Evolutionary conservation across 1,140 invertebrate genomes (phyloP).

Genomic region (Brachionus rubens): DNA sequence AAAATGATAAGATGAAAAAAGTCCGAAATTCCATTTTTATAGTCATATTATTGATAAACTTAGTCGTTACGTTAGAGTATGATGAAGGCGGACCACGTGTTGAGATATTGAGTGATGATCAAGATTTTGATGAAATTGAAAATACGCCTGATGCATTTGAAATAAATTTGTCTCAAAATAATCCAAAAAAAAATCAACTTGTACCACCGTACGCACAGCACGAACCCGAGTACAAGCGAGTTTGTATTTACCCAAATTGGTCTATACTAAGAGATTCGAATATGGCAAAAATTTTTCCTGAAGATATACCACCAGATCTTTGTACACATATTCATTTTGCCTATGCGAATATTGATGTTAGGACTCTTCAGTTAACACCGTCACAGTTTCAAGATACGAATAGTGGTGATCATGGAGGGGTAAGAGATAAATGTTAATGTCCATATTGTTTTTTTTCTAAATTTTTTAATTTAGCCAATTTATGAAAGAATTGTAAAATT

Average conservation of each 20-base stretch:
- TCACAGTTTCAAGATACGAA: conserved; percentile 39
- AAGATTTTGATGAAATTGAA: conserved; percentile 5
- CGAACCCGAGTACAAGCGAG: background rate
- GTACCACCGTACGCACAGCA: conserved; percentile 23
- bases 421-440: conserved; percentile 67
- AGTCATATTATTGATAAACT: background rate
- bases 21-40: background rate
- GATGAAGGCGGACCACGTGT: background rate
- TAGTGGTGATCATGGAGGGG: conserved; percentile 32
- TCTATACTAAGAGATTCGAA: conserved; percentile 19
- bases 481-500: conserved; percentile 69
- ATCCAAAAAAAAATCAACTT: conserved; percentile 20
- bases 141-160: background rate
- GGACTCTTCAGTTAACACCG: conserved; percentile 15
- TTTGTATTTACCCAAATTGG: conserved; percentile 45
- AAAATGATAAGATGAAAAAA: conserved; percentile 29
- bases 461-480: conserved; percentile 53
- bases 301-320: conserved; percentile 36
- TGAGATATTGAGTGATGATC: background rate
- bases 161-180: background rate
- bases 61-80: background rate
- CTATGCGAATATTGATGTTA: conserved; percentile 32
- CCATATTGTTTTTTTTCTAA: background rate
- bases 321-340: conserved; percentile 45
- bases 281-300: conserved; percentile 29